Evolutionary conservation across 2,888 invertebrate species (phyloP), one percentile per base, ranked within the genome.

Genomic region (Malthinus seriepunctatus): DNA sequence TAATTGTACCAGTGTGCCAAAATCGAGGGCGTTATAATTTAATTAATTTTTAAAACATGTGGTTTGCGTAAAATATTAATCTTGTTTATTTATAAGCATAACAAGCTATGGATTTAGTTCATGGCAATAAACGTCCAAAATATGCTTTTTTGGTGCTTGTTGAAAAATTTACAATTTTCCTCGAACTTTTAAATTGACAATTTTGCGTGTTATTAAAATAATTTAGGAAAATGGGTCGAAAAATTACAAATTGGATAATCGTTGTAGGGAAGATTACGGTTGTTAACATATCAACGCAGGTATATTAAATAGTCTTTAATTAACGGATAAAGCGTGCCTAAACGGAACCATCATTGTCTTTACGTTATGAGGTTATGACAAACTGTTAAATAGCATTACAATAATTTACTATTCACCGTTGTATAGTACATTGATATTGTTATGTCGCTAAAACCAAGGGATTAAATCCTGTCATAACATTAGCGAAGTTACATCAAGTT

Each of bases 1-100:
- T 45, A 50, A 60, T 55, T 60, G 56, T 52, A 52, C 50, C 55
- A 44, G 52, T 54, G 38, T 8, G 45, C 37, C 49, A 52, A 50
- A 45, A 51, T 56, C 55, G 55, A 56, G 60, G 55, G 37, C 39
- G 8, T 14, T 39, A 42, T 32, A 12, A 37, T 39, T 32, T 11
- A 35, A 14, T 35, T 33, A 35, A 54, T 48, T 59, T 51, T 47
- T 23, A 9, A 34, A 51, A 60, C 48, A 60, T 10, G 32, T 47
- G 38, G 45, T 34, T 14, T 11, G 14, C 37, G 32, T 42, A 47
- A 49, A 50, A 54, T 50, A 38, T 47, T 34, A 46, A 56, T 47
- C 38, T n/a, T 47, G 56, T 51, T 48, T 52, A 45, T 52, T 37
- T 14, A 23, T 34, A 14, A 34, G 14, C 46, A n/a, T n/a, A n/a